These are phyloP conservation scores for Gila orcuttii DNA, from an alignment of 2,113 vertebrate genomes.

Conservation along the genomic window DNA sequence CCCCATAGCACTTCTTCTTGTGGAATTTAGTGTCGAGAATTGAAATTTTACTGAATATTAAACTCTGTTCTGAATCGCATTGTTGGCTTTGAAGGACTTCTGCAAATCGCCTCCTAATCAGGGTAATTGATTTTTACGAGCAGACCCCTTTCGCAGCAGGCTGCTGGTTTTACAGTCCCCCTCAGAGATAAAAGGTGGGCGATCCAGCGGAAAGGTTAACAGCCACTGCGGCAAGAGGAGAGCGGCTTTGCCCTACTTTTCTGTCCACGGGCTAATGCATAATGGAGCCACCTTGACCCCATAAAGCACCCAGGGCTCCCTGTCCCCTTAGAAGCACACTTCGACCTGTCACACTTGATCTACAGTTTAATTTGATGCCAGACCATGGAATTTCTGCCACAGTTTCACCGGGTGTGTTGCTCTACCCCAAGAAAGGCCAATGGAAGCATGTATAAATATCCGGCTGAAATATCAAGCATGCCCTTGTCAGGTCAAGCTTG, in stretches of 20 bases:
- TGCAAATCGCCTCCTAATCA: conserved; percentile 28
- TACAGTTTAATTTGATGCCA: conserved; percentile 57
- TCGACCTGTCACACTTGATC: conserved; percentile 56
- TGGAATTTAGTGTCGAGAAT: not conserved
- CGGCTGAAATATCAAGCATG: not conserved
- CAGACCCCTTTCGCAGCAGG: not conserved
- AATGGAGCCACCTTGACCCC: conserved; percentile 44
- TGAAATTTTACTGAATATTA: conserved; percentile 16
- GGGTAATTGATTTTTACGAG: conserved; percentile 40
- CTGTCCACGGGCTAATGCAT: conserved; percentile 40
- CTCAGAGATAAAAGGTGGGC: conserved; percentile 1
- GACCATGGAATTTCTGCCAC: conserved; percentile 51
- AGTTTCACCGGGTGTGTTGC: not conserved
- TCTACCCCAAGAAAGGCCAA: conserved; percentile 7
- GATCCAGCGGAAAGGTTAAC: conserved; percentile 13
- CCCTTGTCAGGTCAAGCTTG: conserved; percentile 36
- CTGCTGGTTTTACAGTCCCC: conserved; percentile 15
- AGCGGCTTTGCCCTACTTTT: not conserved
- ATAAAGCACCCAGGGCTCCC: conserved; percentile 45
- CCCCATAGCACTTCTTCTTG: not conserved
- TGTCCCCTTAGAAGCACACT: conserved; percentile 8
- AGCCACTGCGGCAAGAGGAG: conserved; percentile 14
- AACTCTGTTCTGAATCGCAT: not conserved
- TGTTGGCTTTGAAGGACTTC: conserved; percentile 13
- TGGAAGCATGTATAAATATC: conserved; percentile 49